Evolutionary conservation across 2,113 vertebrate species (phyloP).

Genomic region (Ciconia boyciana): DNA sequence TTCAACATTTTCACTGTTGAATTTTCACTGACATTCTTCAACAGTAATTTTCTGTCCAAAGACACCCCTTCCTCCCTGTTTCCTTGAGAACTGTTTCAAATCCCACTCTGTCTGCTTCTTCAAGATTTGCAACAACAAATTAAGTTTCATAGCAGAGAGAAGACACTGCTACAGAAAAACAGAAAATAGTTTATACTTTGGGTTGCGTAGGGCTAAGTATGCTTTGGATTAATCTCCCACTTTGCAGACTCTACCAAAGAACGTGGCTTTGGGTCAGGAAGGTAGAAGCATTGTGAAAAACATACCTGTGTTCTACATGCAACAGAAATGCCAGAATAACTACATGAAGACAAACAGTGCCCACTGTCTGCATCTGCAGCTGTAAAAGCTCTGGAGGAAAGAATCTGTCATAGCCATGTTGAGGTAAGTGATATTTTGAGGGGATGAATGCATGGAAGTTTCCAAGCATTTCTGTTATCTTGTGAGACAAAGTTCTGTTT

Average conservation of each 20-base stretch:
- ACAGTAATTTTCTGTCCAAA: neutral
- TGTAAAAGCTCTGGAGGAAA: neutral
- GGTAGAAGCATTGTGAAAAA: neutral
- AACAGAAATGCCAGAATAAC: neutral
- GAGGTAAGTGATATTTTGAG: neutral
- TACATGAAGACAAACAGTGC: neutral
- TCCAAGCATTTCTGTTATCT: neutral
- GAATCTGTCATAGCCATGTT: neutral
- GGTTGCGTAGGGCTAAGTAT: neutral
- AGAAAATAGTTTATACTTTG: neutral
- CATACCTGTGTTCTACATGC: neutral
- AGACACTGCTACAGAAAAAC: neutral
- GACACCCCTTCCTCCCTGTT: neutral
- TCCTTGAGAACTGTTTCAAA: neutral
- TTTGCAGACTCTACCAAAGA: neutral
- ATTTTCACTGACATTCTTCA: neutral
- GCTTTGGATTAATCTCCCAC: neutral
- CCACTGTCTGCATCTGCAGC: neutral
- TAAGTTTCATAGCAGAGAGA: neutral
- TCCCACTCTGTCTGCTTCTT: neutral
- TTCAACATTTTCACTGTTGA: too few relatives aligned
- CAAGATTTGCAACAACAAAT: neutral
- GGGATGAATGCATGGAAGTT: neutral
- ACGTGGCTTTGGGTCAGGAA: neutral
- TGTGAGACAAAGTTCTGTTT: neutral